These are phyloP conservation scores for Acanthurus tractus DNA, from an alignment of 2,797 vertebrate genomes.

Conservation along the genomic window DNA sequence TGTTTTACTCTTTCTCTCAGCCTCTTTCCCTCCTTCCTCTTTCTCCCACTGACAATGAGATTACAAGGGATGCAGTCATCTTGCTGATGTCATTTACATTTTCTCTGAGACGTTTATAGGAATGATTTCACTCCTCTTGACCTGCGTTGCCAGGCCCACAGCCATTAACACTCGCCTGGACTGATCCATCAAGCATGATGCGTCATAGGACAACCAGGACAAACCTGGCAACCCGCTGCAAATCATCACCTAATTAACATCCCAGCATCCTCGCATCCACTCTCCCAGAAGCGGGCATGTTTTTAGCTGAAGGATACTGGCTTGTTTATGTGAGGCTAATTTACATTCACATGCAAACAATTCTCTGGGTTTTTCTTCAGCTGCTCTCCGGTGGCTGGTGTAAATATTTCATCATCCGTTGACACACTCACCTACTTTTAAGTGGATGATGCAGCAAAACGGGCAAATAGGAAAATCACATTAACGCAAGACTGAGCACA, in stretches of 20 bases:
- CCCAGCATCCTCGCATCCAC: background rate
- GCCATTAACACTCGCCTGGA: slow-evolving; percentile 26
- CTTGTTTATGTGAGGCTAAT: slow-evolving; percentile 21
- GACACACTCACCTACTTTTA: slow-evolving; percentile 62
- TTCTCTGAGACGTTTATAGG: slow-evolving; percentile 23
- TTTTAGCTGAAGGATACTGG: background rate
- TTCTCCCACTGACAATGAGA: slow-evolving; percentile 36
- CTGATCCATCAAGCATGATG: slow-evolving; percentile 1
- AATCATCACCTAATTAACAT: slow-evolving; percentile 34
- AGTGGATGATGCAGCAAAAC: slow-evolving; percentile 42
- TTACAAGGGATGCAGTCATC: slow-evolving; percentile 63
- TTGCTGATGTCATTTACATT: slow-evolving; percentile 58
- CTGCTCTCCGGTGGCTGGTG: slow-evolving; percentile 13
- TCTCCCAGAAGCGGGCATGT: background rate
- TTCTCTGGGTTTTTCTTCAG: slow-evolving; percentile 9
- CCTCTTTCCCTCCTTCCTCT: slow-evolving; percentile 34
- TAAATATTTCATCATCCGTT: slow-evolving; percentile 68
- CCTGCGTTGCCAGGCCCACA: slow-evolving; percentile 10
- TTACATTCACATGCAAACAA: slow-evolving; percentile 17
- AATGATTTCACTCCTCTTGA: slow-evolving; percentile 33
- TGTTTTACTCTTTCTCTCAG: slow-evolving; percentile 48
- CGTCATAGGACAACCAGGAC: slow-evolving; percentile 58
- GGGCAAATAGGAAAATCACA: background rate
- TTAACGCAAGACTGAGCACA: background rate
- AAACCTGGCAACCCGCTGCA: slow-evolving; percentile 29